Base-by-base conservation (phyloP, 2,888 invertebrate species). In the Bombylius major region DNA sequence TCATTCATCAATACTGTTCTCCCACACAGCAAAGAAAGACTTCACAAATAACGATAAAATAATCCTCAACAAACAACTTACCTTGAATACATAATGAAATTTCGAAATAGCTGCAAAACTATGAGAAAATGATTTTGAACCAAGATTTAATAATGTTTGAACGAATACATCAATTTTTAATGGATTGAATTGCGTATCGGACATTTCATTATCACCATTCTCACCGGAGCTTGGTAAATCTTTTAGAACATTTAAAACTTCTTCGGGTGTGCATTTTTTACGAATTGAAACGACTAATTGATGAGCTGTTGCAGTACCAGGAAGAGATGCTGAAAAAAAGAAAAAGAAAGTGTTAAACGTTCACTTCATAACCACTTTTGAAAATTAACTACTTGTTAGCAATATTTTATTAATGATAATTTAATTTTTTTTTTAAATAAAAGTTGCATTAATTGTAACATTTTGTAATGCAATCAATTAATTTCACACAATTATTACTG, bases 81-180 rank as follows among this genome's bases (percentile, higher is more conserved):
- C 90, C 80, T 91, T 90, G 67, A 92, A 90, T 4, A 92, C 92
- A 69, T 87, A 84, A 73, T 90, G 89, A 68, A 90, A 98, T 79
- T 97, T 98, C 47, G 95, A 93, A 62, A 99, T 89, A n/a, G 96
- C 98, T 7, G 98, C 95, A 74, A 98, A 97, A 65, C 95, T 93
- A 70, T 99, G 99, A 58, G 96, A 96, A 71, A 98, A 95, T 64
- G 97, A 96, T 75, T 98, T 99, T 53, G 90, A 89, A 44, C 96
- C 98, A 57, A 97, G 78, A 71, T 93, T 89, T 6, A 99, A 79
- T 53, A 99, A 72, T 0, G 94, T 94, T 69, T 96, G 94, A n/a
- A 94, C 91, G 69, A 97, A 97, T 0, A 98, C 92, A 69, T 97
- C 96, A 53, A 99, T 95, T 76, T 95, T 94, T 53, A 95, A 75